Base-by-base conservation (phyloP, 2,797 vertebrate genomes). In the Gorsachius magnificus region DNA sequence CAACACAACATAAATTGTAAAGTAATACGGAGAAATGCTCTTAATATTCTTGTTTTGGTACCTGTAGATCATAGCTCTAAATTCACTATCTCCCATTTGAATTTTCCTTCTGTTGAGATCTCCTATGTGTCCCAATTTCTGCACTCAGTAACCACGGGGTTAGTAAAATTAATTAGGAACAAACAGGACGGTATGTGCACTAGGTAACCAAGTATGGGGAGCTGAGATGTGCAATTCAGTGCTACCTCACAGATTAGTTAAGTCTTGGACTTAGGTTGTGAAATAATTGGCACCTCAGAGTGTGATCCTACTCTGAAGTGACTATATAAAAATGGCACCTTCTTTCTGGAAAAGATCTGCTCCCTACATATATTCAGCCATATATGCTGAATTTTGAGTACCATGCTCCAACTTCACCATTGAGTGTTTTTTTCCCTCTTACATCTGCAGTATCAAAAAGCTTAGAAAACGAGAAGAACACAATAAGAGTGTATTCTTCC, bases 141-240 rank as follows among this genome's bases (percentile, higher is more conserved):
- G 77, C 88, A 91, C 60, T 95, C 48, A 72, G 91, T 89, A 97
- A 96, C 79, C 69, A 92, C 16, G 51, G 76, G 74, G 87, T 97
- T 97, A 96, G 92, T 56, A 95, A 97, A 97, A 94, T 97, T 96
- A 97, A 96, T 95, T 95, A 96, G 60, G 48, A 97, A 86, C 20
- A 76, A 72, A 10, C 63, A 97, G 80, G 78, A 89, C 95, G 48
- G 92, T 89, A 80, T 24, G 65, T 91, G 71, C 81, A 93, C 69
- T 90, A 71, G 96, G 93, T 83, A 91, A 88, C 45, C 31, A 97
- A 92, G 93, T 81, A 95, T 3, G 46, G 80, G 77, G 46, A 96
- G 33, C 35, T 45, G n/a, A 97, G 88, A 95, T 53, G 66, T 56
- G 68, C 66, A 95, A 25, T 96, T 96, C 92, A 68, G 48, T 89